A percentile compares a stretch with the other conserved stretches of the same genome.
Conservation (phyloP, 1,140 invertebrate species). For the Coboldia fuscipes region DNA sequence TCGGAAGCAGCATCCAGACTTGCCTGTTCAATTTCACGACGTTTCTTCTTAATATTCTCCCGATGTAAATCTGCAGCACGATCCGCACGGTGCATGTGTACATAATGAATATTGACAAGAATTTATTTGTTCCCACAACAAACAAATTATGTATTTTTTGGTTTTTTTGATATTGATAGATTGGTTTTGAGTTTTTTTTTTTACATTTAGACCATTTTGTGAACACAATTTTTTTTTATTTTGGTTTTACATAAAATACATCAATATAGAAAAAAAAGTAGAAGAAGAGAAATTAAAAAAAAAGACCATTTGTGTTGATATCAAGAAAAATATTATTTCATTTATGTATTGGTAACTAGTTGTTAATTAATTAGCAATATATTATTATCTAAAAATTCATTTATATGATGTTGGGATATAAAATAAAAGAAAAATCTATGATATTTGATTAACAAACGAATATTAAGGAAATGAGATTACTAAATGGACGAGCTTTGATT, state of each 20-base stretch:
- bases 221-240: too few species aligned
- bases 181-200: too few species aligned
- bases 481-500: too few species aligned
- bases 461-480: constrained; percentile 4
- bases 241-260: constrained; percentile 8
- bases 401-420: too few species aligned
- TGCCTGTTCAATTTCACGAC: constrained; percentile 63
- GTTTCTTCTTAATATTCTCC: constrained; percentile 77
- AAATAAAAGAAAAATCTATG: constrained; percentile 13
- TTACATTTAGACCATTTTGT: too few species aligned
- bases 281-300: background rate
- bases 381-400: too few species aligned
- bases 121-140: too few species aligned
- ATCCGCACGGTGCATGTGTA: constrained; percentile 18
- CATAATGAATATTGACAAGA: constrained; percentile 19
- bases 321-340: constrained; percentile 1
- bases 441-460: constrained; percentile 6
- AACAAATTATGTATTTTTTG: too few species aligned
- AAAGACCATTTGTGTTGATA: constrained; percentile 4
- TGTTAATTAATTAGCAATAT: too few species aligned
- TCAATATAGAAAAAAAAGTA: constrained; percentile 4
- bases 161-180: too few species aligned
- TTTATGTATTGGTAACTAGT: constrained; percentile 2
- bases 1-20: constrained; percentile 65
- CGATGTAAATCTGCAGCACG: constrained; percentile 40